Evolutionary conservation across 53 echinoderm and acorn worm genomes (phyloP).

Genomic region (Astropecten irregularis): DNA sequence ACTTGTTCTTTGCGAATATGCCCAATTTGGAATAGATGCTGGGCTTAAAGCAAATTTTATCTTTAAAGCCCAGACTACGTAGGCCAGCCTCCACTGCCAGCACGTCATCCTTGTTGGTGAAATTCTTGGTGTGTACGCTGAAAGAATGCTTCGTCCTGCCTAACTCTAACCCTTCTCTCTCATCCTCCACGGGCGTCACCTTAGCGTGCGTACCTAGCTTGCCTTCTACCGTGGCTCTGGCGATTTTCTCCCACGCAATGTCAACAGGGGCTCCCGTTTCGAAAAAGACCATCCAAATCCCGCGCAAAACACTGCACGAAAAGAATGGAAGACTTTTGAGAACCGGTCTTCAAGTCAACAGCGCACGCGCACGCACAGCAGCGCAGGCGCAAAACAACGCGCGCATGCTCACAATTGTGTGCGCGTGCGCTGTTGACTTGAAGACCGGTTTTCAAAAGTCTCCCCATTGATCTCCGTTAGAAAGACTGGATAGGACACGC

Average conservation of each 20-base stretch:
- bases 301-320: background rate
- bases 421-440: too few relatives aligned
- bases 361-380: too few relatives aligned
- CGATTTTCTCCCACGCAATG: slow-evolving; percentile 47
- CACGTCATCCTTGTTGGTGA: slow-evolving; percentile 40
- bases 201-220: slow-evolving; percentile 59
- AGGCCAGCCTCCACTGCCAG: slow-evolving; percentile 14
- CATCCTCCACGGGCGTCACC: slow-evolving; percentile 31
- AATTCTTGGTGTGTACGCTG: slow-evolving; percentile 58
- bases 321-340: too few relatives aligned
- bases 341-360: too few relatives aligned
- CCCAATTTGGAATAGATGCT: slow-evolving; percentile 45
- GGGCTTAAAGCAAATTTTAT: slow-evolving; percentile 51
- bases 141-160: slow-evolving; percentile 21
- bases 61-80: slow-evolving; percentile 26
- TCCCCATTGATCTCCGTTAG: too few relatives aligned
- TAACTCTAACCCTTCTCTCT: background rate
- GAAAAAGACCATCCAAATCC: slow-evolving; percentile 57
- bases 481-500: too few relatives aligned
- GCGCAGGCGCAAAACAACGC: too few relatives aligned
- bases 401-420: too few relatives aligned
- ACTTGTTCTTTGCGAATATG: slow-evolving; percentile 46
- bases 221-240: slow-evolving; percentile 38
- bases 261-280: slow-evolving; percentile 29
- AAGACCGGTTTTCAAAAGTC: too few relatives aligned